Evolutionary conservation across 1,140 invertebrate genomes (phyloP), one percentile per base, ranked within the genome.

Genomic region (Pantala flavescens): DNA sequence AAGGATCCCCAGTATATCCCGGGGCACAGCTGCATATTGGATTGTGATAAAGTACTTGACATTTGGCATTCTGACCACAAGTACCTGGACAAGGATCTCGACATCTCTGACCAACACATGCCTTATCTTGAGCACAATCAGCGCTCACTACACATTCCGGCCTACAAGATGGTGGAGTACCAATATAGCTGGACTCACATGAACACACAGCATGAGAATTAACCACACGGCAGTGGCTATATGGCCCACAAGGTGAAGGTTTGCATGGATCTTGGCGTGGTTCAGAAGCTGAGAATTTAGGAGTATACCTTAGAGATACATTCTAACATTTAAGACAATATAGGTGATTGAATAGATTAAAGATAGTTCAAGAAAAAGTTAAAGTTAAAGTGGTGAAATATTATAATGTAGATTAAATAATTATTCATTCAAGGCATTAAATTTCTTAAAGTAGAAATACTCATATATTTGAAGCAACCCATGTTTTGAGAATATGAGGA

Each of bases 11-110:
- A 74, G 73, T 74, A 71, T 77, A 81, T 24, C 82, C 81, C 24
- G 77, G 73, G 12, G 76, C 24, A 76, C 82, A 83, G 71, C 78
- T 78, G 75, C 82, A 82, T 12, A 78, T 77, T 0, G 82, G 78
- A 70, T 77, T 76, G 73, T 83, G 83, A 43, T 79, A 78, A 11
- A 81, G 76, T 0, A 82, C 79, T 70, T 78, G 78, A 76, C 84
- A 85, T 63, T 82, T 77, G 1, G 84, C 81, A 76, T 84, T 81
- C 14, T 74, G 36, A 16, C 83, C 84, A 78, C 84, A 85, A n/a
- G 80, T 77, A 24, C 80, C 78, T 0, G 78, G 72, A 77, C 82
- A 83, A 28, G 82, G 82, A 76, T 83, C 78, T 71, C 80, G 75
- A 76, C 83, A 84, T 72, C 78, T 79, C 63, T 82, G 79, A 24